These are phyloP conservation scores for Brachynemurus nebulosus DNA, from an alignment of 2,888 invertebrate genomes.

Conservation along the genomic window DNA sequence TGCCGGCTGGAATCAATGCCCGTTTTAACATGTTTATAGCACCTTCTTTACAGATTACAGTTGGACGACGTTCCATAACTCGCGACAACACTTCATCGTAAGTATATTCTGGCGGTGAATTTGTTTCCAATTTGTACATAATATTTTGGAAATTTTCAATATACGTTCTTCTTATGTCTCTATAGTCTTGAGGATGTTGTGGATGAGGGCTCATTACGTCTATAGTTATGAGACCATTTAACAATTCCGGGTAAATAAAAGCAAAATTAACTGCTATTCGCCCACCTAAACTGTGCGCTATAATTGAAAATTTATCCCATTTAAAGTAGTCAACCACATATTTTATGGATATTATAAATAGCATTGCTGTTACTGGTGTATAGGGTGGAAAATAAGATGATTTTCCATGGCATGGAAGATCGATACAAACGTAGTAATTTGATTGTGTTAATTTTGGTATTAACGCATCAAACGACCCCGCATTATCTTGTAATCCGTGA, in stretches of 20 bases:
- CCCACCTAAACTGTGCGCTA: slow-evolving; percentile 38
- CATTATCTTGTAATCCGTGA: slow-evolving; percentile 46
- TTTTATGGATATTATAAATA: slow-evolving; percentile 30
- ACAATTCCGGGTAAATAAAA: slow-evolving; percentile 30
- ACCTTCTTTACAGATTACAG: slow-evolving; percentile 30
- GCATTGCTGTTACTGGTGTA: slow-evolving; percentile 28
- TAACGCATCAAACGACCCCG: slow-evolving; percentile 41
- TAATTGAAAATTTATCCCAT: slow-evolving; percentile 24
- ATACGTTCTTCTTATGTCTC: slow-evolving; percentile 25
- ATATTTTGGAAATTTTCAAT: slow-evolving; percentile 28
- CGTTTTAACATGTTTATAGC: slow-evolving; percentile 36
- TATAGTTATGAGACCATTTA: slow-evolving; percentile 32
- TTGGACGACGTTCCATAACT: slow-evolving; percentile 30
- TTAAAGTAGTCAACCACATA: slow-evolving; percentile 25
- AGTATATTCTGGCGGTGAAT: slow-evolving; percentile 27
- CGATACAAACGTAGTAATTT: slow-evolving; percentile 34
- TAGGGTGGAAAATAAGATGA: slow-evolving; percentile 37
- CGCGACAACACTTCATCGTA: slow-evolving; percentile 35
- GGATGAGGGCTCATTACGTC: slow-evolving; percentile 28
- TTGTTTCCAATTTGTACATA: slow-evolving; percentile 21
- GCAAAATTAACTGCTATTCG: slow-evolving; percentile 29
- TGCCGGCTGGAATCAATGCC: slow-evolving; percentile 30
- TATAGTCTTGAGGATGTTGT: slow-evolving; percentile 19
- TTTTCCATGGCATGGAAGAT: slow-evolving; percentile 46
- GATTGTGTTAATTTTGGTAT: slow-evolving; percentile 36